These are phyloP conservation scores for Andrena camellia DNA, from an alignment of 2,888 invertebrate genomes.

Conservation along the genomic window DNA sequence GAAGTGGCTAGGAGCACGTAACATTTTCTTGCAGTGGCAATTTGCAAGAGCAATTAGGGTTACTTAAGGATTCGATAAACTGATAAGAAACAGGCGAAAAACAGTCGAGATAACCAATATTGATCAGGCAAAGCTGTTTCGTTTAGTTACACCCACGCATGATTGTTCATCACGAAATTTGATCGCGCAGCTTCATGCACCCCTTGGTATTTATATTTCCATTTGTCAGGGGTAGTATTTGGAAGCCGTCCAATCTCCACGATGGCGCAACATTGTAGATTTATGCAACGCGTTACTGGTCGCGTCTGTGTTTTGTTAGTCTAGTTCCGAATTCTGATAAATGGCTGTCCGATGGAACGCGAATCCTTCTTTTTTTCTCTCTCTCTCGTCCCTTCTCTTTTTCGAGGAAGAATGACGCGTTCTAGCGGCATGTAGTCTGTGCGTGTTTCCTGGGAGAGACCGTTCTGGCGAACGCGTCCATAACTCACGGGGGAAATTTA, in stretches of 20 bases:
- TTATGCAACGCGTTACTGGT: constrained; percentile 41
- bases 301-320: constrained; percentile 39
- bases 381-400: not conserved
- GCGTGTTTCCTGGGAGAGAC: constrained; percentile 21
- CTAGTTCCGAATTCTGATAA: constrained; percentile 45
- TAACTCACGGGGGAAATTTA: constrained; percentile 62
- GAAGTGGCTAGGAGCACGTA: constrained; percentile 25
- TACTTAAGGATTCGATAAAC: not conserved
- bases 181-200: constrained; percentile 7
- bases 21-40: constrained; percentile 18
- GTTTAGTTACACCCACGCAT: not conserved
- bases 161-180: constrained; percentile 30
- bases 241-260: constrained; percentile 40
- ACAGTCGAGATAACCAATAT: not conserved
- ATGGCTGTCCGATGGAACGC: constrained; percentile 42
- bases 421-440: constrained; percentile 6
- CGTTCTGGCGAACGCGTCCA: constrained; percentile 1
- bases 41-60: constrained; percentile 15
- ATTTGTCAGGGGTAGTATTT: constrained; percentile 34
- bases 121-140: not conserved
- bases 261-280: constrained; percentile 41
- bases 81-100: not conserved
- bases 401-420: constrained; percentile 18
- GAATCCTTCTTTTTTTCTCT: not conserved
- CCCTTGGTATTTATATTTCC: constrained; percentile 36